phyloP scores from a whole-genome alignment of 2,113 vertebrate genomes.

The Salvator merianae region DNA sequence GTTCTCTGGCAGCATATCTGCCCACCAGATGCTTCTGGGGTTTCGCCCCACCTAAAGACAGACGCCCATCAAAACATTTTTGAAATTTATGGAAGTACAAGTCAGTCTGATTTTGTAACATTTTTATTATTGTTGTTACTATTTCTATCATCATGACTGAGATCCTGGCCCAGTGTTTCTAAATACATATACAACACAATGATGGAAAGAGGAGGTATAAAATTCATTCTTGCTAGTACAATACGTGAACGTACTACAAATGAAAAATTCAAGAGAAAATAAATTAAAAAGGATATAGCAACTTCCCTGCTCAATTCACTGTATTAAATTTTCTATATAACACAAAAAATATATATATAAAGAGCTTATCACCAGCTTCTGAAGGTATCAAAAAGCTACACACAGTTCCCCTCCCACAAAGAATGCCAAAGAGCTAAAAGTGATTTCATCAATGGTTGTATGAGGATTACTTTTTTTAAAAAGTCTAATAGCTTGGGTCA shows the following conservation, averaged over 20 bases:
- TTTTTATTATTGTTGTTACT: slow-evolving; percentile 33
- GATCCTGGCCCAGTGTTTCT: slow-evolving; percentile 62
- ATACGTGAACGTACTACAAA: slow-evolving; percentile 58
- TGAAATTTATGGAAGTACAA: slow-evolving; percentile 28
- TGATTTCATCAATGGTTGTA: slow-evolving; percentile 27
- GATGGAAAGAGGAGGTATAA: slow-evolving; percentile 41
- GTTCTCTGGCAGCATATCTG: background rate
- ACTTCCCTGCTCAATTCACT: slow-evolving; percentile 59
- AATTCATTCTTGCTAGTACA: slow-evolving; percentile 53
- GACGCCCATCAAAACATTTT: background rate
- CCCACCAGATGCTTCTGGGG: background rate
- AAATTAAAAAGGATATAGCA: slow-evolving; percentile 74
- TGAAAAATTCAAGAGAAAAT: slow-evolving; percentile 72
- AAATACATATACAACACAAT: slow-evolving; percentile 68
- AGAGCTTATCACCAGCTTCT: slow-evolving; percentile 57
- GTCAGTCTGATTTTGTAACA: slow-evolving; percentile 50
- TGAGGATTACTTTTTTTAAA: slow-evolving; percentile 1
- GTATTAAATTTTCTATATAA: slow-evolving; percentile 37
- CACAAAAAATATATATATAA: slow-evolving; percentile 40
- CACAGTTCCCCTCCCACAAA: background rate
- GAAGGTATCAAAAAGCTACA: slow-evolving; percentile 51
- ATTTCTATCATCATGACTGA: slow-evolving; percentile 66
- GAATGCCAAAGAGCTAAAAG: background rate
- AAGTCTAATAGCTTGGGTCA: background rate
- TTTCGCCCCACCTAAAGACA: background rate